A percentile compares a stretch with the other conserved stretches of the same genome.
phyloP scores from a whole-genome alignment of 30 jellyfish, hydroid and myxozoan genomes.

The Aurelia sp. region DNA sequence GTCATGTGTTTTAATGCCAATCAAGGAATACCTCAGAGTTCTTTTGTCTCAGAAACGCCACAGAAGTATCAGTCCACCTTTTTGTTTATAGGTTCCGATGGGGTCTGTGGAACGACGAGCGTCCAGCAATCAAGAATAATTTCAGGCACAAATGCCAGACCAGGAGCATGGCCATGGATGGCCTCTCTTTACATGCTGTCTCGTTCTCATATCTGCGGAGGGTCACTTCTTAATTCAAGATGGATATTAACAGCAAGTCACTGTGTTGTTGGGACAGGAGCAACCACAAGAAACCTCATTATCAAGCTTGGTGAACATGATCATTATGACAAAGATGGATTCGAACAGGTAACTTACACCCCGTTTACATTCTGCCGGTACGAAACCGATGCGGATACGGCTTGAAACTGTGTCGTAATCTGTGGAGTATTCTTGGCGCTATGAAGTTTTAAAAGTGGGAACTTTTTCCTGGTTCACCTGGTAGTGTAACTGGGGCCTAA shows the following conservation, averaged over 20 bases:
- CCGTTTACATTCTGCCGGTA: not conserved
- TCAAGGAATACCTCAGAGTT: too few relatives aligned
- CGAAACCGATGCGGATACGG: too few relatives aligned
- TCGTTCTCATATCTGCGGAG: conserved; percentile 86
- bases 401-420: too few relatives aligned
- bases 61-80: too few relatives aligned
- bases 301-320: conserved; percentile 86
- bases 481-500: too few relatives aligned
- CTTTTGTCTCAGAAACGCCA: too few relatives aligned
- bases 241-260: conserved; percentile 91
- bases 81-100: not conserved
- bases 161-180: conserved; percentile 98
- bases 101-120: conserved; percentile 71
- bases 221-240: conserved; percentile 67
- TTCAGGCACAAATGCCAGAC: conserved; percentile 77
- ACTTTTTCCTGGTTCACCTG: too few relatives aligned
- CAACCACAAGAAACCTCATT: conserved; percentile 21
- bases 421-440: too few relatives aligned
- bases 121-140: conserved; percentile 77
- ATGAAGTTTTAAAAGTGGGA: too few relatives aligned
- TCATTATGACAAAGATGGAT: conserved; percentile 52
- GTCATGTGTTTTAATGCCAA: too few relatives aligned
- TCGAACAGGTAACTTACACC: conserved; percentile 45
- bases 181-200: conserved; percentile 72
- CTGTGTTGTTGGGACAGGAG: conserved; percentile 72